These are phyloP conservation scores for Pseudococcus viburni DNA, from an alignment of 2,888 invertebrate genomes.

Conservation along the genomic window DNA sequence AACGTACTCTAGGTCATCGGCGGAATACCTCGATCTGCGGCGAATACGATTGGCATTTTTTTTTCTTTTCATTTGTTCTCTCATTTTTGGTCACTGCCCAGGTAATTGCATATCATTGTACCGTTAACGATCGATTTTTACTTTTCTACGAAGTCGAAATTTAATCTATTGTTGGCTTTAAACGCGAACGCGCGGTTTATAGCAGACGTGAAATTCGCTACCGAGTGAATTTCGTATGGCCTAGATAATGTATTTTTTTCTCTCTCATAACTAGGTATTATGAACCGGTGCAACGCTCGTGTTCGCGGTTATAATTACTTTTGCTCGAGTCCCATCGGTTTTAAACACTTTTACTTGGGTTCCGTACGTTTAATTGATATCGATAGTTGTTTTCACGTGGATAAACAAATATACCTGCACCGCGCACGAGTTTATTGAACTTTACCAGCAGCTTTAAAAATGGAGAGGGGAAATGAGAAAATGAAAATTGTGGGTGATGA, in stretches of 20 bases:
- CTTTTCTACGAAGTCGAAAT: conserved; percentile 43
- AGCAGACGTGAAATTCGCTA: not conserved
- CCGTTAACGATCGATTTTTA: conserved; percentile 56
- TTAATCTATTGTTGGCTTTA: conserved; percentile 40
- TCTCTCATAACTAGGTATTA: too few relatives aligned
- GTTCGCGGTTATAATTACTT: not conserved
- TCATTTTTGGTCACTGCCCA: conserved; percentile 19
- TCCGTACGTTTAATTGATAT: not conserved
- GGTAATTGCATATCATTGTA: conserved; percentile 38
- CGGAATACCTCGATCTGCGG: not conserved
- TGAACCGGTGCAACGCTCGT: not conserved
- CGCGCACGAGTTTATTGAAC: too few relatives aligned
- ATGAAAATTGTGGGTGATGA: too few relatives aligned
- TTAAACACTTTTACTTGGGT: not conserved
- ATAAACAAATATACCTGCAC: too few relatives aligned
- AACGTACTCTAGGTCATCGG: not conserved
- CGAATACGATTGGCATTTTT: conserved; percentile 30
- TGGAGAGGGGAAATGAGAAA: too few relatives aligned
- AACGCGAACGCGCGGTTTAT: not conserved
- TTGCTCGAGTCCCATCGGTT: not conserved
- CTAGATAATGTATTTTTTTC: not conserved
- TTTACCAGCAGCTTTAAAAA: too few relatives aligned
- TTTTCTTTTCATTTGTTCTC: conserved; percentile 4
- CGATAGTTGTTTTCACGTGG: not conserved
- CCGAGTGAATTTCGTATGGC: not conserved